Evolutionary conservation across 2,797 vertebrate genomes (phyloP), one percentile per base, ranked within the genome.

Genomic region (Pantherophis alleghaniensis): DNA sequence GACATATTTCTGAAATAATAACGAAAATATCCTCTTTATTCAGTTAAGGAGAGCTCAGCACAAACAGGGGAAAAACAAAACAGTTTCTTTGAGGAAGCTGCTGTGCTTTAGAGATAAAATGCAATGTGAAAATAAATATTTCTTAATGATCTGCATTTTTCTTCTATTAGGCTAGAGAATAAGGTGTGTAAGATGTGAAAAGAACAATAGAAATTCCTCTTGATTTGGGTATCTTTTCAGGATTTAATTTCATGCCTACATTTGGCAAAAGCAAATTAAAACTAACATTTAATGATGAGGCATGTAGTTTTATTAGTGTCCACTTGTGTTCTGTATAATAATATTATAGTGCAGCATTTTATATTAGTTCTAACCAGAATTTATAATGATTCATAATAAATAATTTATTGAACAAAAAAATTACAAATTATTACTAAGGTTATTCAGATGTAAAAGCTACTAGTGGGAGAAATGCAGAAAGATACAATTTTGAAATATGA

Each of bases 371-470:
- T 88, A 22, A 61, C 42, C 22, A 94, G 11, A 37, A 94, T 37
- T 47, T 60, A 2, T 18, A 53, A 83, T 37, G 22, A 26, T 57
- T 69, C 51, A 6, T n/a, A 53, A 37, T 28, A 90, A 86, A 22
- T n/a, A 53, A 13, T 22, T 87, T 53, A 87, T 91, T 87, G 63
- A 69, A 56, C 55, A 16, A 66, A 55, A 86, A n/a, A 61, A 56
- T 7, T 20, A 18, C n/a, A 56, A 53, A 4, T 83, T 90, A 37
- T 90, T 63, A n/a, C n/a, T 91, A 57, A 91, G 11, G 2, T 53
- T 37, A 74, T 28, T 56, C n/a, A 74, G 66, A 3, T 79, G 94
- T 87, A 79, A 95, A 86, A 87, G 93, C 37, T 11, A 5, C 10
- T 20, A 18, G 11, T 2, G 86, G 26, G 32, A 32, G 16, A 53